Evolutionary conservation across 1,140 invertebrate species (phyloP).

Genomic region (Hydropsyche tenuis): DNA sequence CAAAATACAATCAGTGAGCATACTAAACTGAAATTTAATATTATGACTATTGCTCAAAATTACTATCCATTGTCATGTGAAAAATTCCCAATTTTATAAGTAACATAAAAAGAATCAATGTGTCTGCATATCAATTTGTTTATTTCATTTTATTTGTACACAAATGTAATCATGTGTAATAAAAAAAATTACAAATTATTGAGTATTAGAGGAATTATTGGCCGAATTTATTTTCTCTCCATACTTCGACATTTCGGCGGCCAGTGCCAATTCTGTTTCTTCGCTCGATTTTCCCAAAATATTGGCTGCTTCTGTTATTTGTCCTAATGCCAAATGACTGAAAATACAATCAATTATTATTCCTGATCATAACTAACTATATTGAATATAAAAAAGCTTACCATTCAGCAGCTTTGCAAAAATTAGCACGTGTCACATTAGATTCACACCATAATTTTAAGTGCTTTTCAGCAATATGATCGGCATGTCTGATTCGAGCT

Average conservation of each 20-base stretch:
- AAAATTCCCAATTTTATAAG: too few species aligned
- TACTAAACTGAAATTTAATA: too few species aligned
- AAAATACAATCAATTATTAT: conserved; percentile 32
- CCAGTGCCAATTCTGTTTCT: conserved; percentile 53
- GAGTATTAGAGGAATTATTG: conserved; percentile 45
- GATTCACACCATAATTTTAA: conserved; percentile 63
- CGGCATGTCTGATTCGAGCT: conserved; percentile 68
- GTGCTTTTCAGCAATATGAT: conserved; percentile 65
- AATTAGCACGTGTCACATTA: conserved; percentile 58
- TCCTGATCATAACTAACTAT: background rate
- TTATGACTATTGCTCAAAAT: too few species aligned
- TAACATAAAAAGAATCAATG: background rate
- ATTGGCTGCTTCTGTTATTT: conserved; percentile 53
- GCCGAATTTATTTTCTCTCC: conserved; percentile 54
- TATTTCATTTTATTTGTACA: too few species aligned
- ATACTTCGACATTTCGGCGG: conserved; percentile 55
- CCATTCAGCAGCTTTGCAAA: conserved; percentile 69
- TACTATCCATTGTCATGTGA: too few species aligned
- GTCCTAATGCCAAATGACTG: conserved; percentile 54
- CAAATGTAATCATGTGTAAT: background rate
- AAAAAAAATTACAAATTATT: background rate
- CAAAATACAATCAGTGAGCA: too few species aligned
- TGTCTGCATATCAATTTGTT: background rate
- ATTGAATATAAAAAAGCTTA: conserved; percentile 51
- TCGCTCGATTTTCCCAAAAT: conserved; percentile 52